Conservation (phyloP, 2,113 vertebrate genomes). For the Rhadina sibilatrix region DNA sequence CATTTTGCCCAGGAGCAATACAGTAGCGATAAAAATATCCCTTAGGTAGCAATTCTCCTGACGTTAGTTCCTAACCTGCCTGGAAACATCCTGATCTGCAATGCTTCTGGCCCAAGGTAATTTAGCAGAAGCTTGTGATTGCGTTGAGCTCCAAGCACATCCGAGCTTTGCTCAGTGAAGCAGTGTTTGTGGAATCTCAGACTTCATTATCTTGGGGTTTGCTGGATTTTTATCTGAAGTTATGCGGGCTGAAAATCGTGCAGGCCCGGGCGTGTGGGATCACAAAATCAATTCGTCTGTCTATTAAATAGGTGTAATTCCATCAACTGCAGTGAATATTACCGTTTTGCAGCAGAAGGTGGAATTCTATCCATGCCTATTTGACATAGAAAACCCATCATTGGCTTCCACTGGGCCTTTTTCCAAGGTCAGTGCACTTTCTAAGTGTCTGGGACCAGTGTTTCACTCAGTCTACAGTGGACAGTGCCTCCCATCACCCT, state of each 20-base stretch:
- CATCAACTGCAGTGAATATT: neutral
- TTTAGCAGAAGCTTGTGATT: conserved; percentile 18
- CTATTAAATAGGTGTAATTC: conserved; percentile 57
- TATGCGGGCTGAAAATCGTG: conserved; percentile 36
- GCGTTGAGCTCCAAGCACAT: neutral
- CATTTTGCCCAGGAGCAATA: conserved; percentile 22
- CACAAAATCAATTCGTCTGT: conserved; percentile 35
- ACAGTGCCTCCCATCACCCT: neutral
- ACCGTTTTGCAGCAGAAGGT: neutral
- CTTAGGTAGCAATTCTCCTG: conserved; percentile 13
- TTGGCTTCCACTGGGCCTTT: neutral
- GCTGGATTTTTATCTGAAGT: conserved; percentile 47
- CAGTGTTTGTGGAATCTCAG: conserved; percentile 23
- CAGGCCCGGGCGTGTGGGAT: neutral
- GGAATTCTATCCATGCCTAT: conserved; percentile 12
- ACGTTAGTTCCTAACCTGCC: neutral
- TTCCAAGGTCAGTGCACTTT: neutral
- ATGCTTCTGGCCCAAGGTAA: conserved; percentile 9
- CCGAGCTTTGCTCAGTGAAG: neutral
- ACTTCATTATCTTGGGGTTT: conserved; percentile 30
- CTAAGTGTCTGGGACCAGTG: neutral
- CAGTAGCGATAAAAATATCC: neutral
- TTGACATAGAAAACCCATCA: neutral
- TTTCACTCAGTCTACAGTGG: neutral
- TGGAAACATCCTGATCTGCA: neutral